Evolutionary conservation across 1,140 invertebrate species (phyloP).

Genomic region (Brachionus manjavacas): DNA sequence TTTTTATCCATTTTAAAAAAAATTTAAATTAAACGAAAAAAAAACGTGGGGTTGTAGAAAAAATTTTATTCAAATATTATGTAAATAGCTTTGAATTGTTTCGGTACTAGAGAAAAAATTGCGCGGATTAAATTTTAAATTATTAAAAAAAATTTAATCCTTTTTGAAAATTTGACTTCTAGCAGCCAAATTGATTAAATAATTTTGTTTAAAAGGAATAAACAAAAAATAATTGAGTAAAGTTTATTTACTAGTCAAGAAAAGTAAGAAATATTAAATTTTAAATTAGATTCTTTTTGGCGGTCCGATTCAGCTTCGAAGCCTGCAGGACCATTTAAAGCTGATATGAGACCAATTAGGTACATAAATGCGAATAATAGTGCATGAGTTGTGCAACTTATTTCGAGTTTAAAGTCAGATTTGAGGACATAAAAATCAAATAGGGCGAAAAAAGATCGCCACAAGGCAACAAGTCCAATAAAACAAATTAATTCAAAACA

Average conservation of each 20-base stretch:
- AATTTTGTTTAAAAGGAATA: not conserved
- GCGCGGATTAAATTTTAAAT: not conserved
- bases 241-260: not conserved
- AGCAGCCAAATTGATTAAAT: not conserved
- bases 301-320: not conserved
- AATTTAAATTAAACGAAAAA: not conserved
- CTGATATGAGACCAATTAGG: not conserved
- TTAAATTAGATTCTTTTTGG: not conserved
- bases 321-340: constrained; percentile 12
- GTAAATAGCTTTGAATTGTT: not conserved
- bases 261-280: not conserved
- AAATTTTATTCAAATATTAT: not conserved
- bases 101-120: not conserved
- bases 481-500: not conserved
- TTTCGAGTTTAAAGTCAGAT: not conserved
- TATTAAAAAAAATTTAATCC: not conserved
- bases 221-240: not conserved
- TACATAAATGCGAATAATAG: not conserved
- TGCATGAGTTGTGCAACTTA: not conserved
- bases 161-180: not conserved
- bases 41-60: not conserved
- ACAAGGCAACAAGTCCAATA: not conserved
- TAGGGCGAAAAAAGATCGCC: not conserved
- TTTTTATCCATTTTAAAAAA: not conserved
- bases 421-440: constrained; percentile 9